phyloP scores from a whole-genome alignment of 2,888 invertebrate genomes.

The Ferdinandea cuprea region DNA sequence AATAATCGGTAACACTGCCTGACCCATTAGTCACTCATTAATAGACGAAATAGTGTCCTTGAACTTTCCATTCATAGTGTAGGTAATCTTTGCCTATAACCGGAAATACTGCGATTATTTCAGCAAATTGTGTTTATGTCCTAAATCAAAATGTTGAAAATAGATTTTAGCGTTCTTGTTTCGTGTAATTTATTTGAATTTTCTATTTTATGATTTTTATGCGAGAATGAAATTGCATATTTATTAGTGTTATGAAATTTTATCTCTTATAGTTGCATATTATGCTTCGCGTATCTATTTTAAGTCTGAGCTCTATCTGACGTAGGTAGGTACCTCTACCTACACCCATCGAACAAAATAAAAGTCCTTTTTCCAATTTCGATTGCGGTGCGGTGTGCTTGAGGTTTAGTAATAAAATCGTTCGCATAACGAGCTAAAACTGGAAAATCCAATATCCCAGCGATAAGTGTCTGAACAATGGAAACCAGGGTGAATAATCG shows the following conservation, averaged over 20 bases:
- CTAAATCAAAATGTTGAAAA: constrained; percentile 54
- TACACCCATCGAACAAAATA: constrained; percentile 4
- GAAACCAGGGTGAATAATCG: constrained; percentile 54
- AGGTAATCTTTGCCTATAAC: neutral
- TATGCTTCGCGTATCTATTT: neutral
- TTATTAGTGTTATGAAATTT: constrained; percentile 61
- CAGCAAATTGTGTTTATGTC: constrained; percentile 27
- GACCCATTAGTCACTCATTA: neutral
- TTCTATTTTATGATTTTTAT: constrained; percentile 49
- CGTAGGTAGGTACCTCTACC: too few relatives aligned
- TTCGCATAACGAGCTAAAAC: constrained; percentile 43
- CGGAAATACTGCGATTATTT: constrained; percentile 14
- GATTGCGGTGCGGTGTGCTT: constrained; percentile 29
- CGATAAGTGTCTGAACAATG: constrained; percentile 59
- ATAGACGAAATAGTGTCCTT: neutral
- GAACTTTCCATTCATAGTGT: constrained; percentile 40
- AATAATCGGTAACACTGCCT: neutral
- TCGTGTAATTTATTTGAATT: constrained; percentile 12
- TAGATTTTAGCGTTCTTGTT: constrained; percentile 37
- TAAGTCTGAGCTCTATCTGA: neutral
- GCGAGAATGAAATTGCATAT: constrained; percentile 54
- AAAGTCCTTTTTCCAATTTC: constrained; percentile 25
- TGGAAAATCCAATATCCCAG: constrained; percentile 40
- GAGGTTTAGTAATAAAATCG: constrained; percentile 44
- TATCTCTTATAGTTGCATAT: constrained; percentile 46